Base-by-base conservation (phyloP, 2,888 invertebrate genomes). In the Cheilosia variabilis region DNA sequence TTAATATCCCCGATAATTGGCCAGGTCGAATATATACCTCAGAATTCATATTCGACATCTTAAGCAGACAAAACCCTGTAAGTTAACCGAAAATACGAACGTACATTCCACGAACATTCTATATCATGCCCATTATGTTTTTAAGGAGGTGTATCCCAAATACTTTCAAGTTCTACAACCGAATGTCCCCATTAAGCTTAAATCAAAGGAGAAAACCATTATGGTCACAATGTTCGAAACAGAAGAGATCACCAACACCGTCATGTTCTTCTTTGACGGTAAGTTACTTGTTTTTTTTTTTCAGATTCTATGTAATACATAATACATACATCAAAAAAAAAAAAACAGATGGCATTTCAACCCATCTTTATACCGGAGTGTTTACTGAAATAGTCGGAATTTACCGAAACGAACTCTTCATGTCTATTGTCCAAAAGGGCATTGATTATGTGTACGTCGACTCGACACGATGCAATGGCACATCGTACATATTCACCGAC, bases 181-280 rank as follows among this genome's bases (percentile, higher is more conserved):
- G 1, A 76, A 81, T 81, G 76, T 72, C 3, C 71, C 86, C 9
- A 27, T 77, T 2, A 86, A 86, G 43, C 55, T 86, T 9, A 72
- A 71, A 45, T 77, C 68, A 0, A 81, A 71, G 15, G 52, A 76
- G 1, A 86, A 81, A 58, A 45, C 66, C 2, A 62, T 86, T 34
- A 60, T 55, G 66, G 81, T 81, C 15, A 86, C 86, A 62, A 77
- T 86, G 81, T 86, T 81, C 45, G 76, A 81, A 50, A 47, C 81
- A 0, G 76, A 43, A 19, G 66, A 66, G n/a, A 52, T 77, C 22
- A 66, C 81, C 1, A 62, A 72, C 19, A 86, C 43, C 50, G 81
- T 86, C 7, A 81, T 86, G 72, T 86, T 72, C n/a, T 45, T 57
- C 13, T 86, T 86, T 19, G 72, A 86, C 52, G 81, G 86, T 81